Percentiles rank a stretch among this genome's conserved stretches.
These are phyloP conservation scores for Hydrochoerus hydrochaeris DNA, from an alignment of 2,113 vertebrate species.

Conservation along the genomic window DNA sequence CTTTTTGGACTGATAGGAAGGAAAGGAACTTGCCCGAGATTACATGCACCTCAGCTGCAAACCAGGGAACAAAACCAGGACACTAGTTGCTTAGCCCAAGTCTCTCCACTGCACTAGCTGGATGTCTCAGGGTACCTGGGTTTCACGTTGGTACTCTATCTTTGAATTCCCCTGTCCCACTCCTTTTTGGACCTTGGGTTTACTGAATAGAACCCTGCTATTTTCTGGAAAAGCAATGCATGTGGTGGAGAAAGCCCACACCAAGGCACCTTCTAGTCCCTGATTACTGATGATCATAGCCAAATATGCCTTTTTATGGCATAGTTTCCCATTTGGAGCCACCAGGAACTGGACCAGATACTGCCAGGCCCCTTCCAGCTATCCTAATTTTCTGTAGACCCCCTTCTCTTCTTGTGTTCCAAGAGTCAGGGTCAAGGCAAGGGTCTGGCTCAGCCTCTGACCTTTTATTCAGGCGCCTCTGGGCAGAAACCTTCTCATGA, in stretches of 20 bases:
- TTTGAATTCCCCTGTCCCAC: neutral
- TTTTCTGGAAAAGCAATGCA: neutral
- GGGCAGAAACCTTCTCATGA: constrained; percentile 28
- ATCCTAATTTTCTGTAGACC: neutral
- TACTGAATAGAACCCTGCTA: neutral
- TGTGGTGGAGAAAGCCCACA: neutral
- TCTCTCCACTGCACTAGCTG: neutral
- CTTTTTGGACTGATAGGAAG: neutral
- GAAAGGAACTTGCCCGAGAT: neutral
- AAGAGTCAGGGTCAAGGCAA: neutral
- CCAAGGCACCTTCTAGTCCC: neutral
- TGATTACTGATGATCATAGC: neutral
- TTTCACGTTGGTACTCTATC: neutral
- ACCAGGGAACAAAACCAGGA: neutral
- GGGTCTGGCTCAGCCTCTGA: neutral
- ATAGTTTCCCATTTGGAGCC: constrained; percentile 35
- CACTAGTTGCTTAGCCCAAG: neutral
- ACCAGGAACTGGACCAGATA: neutral
- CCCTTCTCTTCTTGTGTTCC: neutral
- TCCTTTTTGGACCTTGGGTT: neutral
- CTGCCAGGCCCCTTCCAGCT: neutral
- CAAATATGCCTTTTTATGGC: neutral
- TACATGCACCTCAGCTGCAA: neutral
- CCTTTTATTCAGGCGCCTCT: constrained; percentile 1
- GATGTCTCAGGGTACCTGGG: neutral